Evolutionary conservation across 2,113 vertebrate genomes (phyloP).

Genomic region (Rhineura floridana): DNA sequence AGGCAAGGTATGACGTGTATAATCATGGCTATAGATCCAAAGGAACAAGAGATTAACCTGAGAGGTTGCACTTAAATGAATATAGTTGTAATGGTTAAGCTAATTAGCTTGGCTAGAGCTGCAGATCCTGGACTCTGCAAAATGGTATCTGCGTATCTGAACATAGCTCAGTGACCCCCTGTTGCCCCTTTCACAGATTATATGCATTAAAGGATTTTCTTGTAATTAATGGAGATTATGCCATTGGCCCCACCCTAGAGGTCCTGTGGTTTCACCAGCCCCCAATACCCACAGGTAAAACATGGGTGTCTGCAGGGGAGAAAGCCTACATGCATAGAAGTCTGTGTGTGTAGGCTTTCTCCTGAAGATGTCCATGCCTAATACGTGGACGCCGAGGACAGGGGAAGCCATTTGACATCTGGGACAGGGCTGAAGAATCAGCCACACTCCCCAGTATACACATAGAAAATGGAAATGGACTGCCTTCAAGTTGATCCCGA

Average conservation of each 20-base stretch:
- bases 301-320: background rate
- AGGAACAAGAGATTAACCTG: constrained; percentile 1
- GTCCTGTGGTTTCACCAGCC: too few species aligned
- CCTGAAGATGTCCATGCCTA: too few species aligned
- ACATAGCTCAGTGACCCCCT: background rate
- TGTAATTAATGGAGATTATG: background rate
- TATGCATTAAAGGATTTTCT: background rate
- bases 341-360: background rate
- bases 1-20: constrained; percentile 21
- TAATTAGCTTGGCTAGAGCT: background rate
- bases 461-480: too few species aligned
- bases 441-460: background rate
- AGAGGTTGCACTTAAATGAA: constrained; percentile 19
- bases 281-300: background rate
- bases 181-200: background rate
- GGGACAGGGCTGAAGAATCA: too few species aligned
- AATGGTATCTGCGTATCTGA: background rate
- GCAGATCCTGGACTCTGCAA: background rate
- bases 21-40: constrained; percentile 11
- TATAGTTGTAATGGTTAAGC: background rate
- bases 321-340: background rate
- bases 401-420: background rate
- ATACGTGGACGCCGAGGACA: background rate
- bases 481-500: too few species aligned
- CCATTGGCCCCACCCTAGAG: background rate